Evolutionary conservation across 37 sponge, comb jelly and placozoan species (phyloP), one percentile per base, ranked within the genome.

Genomic region (Diacarnus erythraeanus): DNA sequence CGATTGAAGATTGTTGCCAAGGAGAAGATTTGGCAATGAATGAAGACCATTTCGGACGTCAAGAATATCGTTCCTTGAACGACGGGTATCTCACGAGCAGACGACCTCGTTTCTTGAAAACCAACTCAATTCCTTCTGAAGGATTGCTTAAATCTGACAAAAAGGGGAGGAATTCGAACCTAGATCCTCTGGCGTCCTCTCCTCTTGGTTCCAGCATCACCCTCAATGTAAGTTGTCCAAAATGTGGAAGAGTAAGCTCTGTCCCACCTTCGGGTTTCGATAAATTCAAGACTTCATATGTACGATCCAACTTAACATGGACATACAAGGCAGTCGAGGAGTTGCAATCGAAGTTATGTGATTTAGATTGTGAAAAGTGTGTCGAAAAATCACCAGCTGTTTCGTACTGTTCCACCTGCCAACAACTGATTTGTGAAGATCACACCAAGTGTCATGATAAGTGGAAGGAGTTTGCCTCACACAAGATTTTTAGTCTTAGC

Each of bases 221-320:
- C 34, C 33, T 65, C 33, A 65, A 35, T 31, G 34, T 30, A 30
- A 65, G 66, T 65, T 71, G 71, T 71, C 71, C 71, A 25, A 71
- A 71, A 42, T 71, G 71, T 26, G 41, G 41, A 15, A 42, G 71
- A 23, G 17, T 35, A n/a, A 42, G 42, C 26, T 3, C 20, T 42
- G 42, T 71, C 2, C 71, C 71, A 38, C 8, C 21, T 6, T 21
- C 21, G 22, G 71, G 71, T 39, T 33, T 71, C 22, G 2, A n/a
- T 40, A 42, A 26, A 41, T 26, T 71, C 17, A 33, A 40, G 26
- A 71, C 71, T 3, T 33, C 36, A 25, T 71, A 42, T 65, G 17
- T 65, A 17, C 35, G 35, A 1, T 65, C 23, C 25, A 17, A 36
- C 23, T 40, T 39, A n/a, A 42, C 35, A 40, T n/a, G 3, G 38